Evolutionary conservation across 2,113 vertebrate genomes (phyloP).

Genomic region (Percina caprodes): DNA sequence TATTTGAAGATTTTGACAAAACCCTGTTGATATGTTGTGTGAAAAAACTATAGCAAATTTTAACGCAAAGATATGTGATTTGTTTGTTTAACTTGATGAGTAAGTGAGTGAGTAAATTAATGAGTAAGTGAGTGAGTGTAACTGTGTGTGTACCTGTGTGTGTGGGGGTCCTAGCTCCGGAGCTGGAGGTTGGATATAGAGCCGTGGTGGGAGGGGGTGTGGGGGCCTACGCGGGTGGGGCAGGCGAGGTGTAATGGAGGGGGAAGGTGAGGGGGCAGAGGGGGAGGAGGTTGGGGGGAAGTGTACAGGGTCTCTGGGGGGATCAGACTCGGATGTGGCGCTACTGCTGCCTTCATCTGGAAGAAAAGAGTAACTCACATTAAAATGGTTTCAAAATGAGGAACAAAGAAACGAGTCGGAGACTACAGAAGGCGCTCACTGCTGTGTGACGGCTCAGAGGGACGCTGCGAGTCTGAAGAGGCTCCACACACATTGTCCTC

Average conservation of each 20-base stretch:
- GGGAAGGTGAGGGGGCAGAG: constrained; percentile 83
- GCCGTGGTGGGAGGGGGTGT: constrained; percentile 91
- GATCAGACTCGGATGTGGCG: constrained; percentile 83
- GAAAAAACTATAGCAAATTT: no score
- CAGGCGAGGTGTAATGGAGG: constrained; percentile 87
- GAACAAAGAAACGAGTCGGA: neutral
- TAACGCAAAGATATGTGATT: no score
- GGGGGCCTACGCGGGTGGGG: constrained; percentile 91
- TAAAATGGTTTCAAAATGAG: neutral
- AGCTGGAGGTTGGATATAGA: constrained; percentile 95
- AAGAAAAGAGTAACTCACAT: neutral
- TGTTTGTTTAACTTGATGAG: no score
- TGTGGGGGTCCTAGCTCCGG: constrained; percentile 93
- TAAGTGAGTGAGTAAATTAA: no score
- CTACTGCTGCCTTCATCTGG: constrained; percentile 87
- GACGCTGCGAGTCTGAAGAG: constrained; percentile 83
- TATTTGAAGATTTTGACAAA: no score
- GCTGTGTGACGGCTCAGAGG: constrained; percentile 87
- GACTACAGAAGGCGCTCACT: constrained; percentile 72
- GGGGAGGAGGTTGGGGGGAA: constrained; percentile 81
- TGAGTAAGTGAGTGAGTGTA: neutral
- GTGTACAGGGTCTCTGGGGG: constrained; percentile 82
- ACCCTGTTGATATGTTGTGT: no score
- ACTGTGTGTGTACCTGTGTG: constrained; percentile 81
- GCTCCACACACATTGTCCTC: constrained; percentile 89